phyloP scores from a whole-genome alignment of 2,797 vertebrate genomes.

The Rhynchonycteris naso region DNA sequence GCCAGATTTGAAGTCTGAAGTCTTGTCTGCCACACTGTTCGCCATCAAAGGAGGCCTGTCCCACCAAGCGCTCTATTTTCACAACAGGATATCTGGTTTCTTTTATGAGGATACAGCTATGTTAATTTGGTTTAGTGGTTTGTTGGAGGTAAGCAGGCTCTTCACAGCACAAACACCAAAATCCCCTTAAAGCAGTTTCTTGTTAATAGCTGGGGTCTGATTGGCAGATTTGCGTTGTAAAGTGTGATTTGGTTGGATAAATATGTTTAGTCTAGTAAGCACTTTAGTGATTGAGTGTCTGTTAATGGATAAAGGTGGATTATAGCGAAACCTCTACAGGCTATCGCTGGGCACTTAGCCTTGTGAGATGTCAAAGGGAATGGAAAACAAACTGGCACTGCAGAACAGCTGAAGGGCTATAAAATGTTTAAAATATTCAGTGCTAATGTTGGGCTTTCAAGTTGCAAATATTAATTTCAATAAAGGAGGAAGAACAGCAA shows the following conservation, averaged over 20 bases:
- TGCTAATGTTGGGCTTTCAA: slow-evolving; percentile 68
- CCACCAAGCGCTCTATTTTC: slow-evolving; percentile 89
- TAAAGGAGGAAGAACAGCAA: slow-evolving; percentile 53
- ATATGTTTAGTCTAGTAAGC: slow-evolving; percentile 93
- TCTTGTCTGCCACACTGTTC: slow-evolving; percentile 86
- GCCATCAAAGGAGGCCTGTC: slow-evolving; percentile 89
- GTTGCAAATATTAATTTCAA: slow-evolving; percentile 78
- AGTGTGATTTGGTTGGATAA: slow-evolving; percentile 91
- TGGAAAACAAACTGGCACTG: slow-evolving; percentile 82
- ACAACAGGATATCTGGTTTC: slow-evolving; percentile 93
- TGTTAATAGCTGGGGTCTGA: slow-evolving; percentile 89
- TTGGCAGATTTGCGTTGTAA: slow-evolving; percentile 91
- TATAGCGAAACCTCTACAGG: slow-evolving; percentile 88
- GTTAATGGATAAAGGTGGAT: slow-evolving; percentile 92
- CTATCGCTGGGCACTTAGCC: slow-evolving; percentile 90
- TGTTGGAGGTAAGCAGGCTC: slow-evolving; percentile 91
- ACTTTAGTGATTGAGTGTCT: slow-evolving; percentile 92
- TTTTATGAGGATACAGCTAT: slow-evolving; percentile 92
- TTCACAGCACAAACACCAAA: slow-evolving; percentile 91
- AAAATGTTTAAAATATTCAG: slow-evolving; percentile 80
- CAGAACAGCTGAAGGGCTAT: slow-evolving; percentile 75
- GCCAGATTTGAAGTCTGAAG: slow-evolving; percentile 88
- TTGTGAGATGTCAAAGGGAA: slow-evolving; percentile 84
- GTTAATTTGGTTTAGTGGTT: slow-evolving; percentile 93
- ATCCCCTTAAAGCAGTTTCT: slow-evolving; percentile 89